A percentile compares a stretch with the other conserved stretches of the same genome.
These are phyloP conservation scores for Microplitis demolitor DNA, from an alignment of 1,140 invertebrate genomes.

Conservation along the genomic window DNA sequence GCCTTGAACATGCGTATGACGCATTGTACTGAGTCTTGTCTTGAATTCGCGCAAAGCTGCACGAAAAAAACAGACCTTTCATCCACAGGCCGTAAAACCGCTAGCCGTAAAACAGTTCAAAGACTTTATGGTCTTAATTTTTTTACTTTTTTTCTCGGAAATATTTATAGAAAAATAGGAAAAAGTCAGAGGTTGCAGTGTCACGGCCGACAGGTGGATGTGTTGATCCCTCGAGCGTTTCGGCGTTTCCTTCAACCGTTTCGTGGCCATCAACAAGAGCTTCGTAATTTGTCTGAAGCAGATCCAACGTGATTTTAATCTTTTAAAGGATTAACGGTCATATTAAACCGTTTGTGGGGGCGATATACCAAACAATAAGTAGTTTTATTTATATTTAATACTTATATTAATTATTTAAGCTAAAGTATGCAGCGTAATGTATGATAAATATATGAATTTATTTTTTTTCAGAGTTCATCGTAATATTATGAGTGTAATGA, in stretches of 20 bases:
- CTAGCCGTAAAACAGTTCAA: neutral
- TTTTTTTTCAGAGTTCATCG: slow-evolving; percentile 3
- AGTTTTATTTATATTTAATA: no score
- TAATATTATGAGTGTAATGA: neutral
- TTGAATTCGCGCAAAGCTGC: neutral
- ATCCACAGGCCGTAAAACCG: neutral
- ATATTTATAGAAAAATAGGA: neutral
- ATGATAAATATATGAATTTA: no score
- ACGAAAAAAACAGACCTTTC: slow-evolving; percentile 7
- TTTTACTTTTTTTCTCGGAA: no score
- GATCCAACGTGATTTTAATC: neutral
- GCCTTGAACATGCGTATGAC: neutral
- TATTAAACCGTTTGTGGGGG: no score
- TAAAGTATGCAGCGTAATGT: no score
- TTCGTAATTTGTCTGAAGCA: slow-evolving; percentile 7
- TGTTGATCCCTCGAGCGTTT: slow-evolving; percentile 1
- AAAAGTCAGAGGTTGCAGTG: neutral
- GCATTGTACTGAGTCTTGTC: neutral
- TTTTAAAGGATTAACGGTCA: no score
- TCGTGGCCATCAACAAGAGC: neutral
- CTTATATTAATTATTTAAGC: no score
- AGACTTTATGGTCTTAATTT: no score
- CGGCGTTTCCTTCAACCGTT: neutral
- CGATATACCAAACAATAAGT: no score
- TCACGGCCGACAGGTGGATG: neutral